These are phyloP conservation scores for Ageneiosus marmoratus DNA, from an alignment of 2,113 vertebrate genomes.

Conservation along the genomic window DNA sequence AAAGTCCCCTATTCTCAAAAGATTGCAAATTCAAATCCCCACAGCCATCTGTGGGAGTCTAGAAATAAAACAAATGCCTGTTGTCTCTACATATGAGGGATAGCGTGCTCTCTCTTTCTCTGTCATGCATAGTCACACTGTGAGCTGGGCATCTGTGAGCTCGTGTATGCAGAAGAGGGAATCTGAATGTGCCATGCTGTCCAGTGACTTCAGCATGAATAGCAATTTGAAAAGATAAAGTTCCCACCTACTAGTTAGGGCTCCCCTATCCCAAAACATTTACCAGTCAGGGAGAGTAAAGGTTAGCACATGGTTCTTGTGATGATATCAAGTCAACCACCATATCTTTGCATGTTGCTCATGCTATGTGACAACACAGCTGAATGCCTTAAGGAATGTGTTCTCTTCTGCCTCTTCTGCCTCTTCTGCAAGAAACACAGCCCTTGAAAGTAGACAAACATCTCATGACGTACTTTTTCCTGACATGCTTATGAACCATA, in stretches of 20 bases:
- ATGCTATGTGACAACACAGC: neutral
- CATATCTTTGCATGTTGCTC: neutral
- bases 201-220: neutral
- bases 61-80: neutral
- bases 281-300: no score
- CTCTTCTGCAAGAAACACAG: neutral
- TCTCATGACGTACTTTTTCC: neutral
- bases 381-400: neutral
- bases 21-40: neutral
- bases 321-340: neutral
- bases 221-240: neutral
- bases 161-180: neutral
- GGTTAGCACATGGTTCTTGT: no score
- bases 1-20: neutral
- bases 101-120: neutral
- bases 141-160: neutral
- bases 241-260: neutral
- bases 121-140: neutral
- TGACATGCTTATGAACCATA: neutral
- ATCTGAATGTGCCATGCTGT: neutral
- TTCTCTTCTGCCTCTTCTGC: neutral
- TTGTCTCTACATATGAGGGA: neutral
- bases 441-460: neutral
- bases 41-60: neutral
- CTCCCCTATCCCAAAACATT: neutral